Conservation (phyloP, 2,797 vertebrate species). For the Liasis olivaceus region DNA sequence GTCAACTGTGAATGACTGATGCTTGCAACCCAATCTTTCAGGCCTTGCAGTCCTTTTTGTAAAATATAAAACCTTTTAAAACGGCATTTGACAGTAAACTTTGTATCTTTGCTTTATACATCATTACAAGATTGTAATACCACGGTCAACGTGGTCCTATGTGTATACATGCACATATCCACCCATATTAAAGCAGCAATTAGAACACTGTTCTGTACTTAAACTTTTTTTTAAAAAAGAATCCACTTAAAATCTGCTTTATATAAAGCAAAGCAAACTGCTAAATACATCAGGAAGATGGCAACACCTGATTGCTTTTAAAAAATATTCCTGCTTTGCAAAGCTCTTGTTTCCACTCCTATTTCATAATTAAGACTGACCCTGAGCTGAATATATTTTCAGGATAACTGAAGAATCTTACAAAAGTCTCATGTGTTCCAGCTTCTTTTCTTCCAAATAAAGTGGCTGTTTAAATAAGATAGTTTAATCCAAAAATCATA, state of each 20-base stretch:
- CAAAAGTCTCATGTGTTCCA: conserved; percentile 27
- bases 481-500: not conserved
- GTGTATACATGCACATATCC: not conserved
- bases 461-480: conserved; percentile 32
- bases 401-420: conserved; percentile 46
- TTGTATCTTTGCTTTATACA: not conserved
- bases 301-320: not conserved
- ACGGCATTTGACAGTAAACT: not conserved
- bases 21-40: not conserved
- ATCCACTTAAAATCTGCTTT: not conserved
- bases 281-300: not conserved
- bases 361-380: conserved; percentile 20
- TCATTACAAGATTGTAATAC: not conserved
- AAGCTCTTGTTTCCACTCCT: not conserved
- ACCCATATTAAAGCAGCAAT: no score
- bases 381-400: conserved; percentile 37
- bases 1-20: not conserved
- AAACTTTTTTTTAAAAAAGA: not conserved
- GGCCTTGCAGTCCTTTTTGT: not conserved
- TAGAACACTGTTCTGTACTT: not conserved
- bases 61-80: not conserved
- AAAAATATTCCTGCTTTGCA: not conserved
- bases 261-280: not conserved
- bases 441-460: not conserved
- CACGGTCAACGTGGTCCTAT: not conserved